Conservation (phyloP, 2,797 vertebrate species). For the Arctocebus calabarensis region DNA sequence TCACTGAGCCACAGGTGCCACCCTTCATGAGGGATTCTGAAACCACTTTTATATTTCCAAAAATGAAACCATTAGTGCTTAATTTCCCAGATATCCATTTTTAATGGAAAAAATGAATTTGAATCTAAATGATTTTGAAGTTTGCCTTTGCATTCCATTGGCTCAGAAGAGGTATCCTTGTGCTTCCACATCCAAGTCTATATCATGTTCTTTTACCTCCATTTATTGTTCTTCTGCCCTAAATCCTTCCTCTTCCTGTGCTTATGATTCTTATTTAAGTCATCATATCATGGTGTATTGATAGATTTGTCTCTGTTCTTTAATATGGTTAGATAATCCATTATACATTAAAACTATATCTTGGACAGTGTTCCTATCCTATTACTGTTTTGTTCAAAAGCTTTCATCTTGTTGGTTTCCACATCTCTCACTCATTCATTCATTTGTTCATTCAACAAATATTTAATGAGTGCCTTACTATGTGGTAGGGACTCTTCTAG, state of each 20-base stretch:
- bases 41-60: constrained; percentile 20
- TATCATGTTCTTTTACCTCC: neutral
- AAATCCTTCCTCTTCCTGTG: neutral
- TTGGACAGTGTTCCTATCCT: neutral
- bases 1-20: too few species aligned
- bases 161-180: neutral
- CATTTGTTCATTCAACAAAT: constrained; percentile 5
- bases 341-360: neutral
- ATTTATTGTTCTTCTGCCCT: neutral
- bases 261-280: neutral
- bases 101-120: neutral
- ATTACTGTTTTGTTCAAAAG: constrained; percentile 14
- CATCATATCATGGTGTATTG: neutral
- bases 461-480: neutral
- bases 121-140: neutral
- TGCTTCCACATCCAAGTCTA: neutral
- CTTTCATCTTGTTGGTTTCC: neutral
- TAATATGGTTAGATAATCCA: neutral
- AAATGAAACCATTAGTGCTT: neutral
- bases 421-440: constrained; percentile 7
- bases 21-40: neutral
- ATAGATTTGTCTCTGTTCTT: neutral
- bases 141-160: neutral
- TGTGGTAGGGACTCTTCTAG: neutral
- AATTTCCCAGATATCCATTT: constrained; percentile 5